Conservation (phyloP, 2,888 invertebrate genomes). For the Drosophila cognata region DNA sequence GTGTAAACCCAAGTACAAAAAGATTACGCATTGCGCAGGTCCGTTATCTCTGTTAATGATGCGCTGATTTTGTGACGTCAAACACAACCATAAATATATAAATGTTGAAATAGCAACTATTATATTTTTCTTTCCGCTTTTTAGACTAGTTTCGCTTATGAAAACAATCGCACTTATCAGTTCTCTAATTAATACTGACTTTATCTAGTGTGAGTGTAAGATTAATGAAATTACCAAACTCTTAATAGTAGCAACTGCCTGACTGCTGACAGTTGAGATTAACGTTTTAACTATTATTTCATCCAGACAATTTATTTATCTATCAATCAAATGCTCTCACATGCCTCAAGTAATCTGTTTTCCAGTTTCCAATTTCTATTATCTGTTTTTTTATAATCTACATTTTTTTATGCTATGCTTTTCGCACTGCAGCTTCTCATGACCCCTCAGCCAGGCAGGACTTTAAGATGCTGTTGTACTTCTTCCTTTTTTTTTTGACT, state of each 20-base stretch:
- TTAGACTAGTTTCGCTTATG: neutral
- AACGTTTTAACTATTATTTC: neutral
- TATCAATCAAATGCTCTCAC: neutral
- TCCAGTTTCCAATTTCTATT: conserved; percentile 49
- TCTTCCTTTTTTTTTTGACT: conserved; percentile 13
- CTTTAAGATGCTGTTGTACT: conserved; percentile 35
- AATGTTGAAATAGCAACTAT: neutral
- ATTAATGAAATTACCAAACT: neutral
- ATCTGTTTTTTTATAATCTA: conserved; percentile 25
- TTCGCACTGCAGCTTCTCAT: conserved; percentile 38
- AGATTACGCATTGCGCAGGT: conserved; percentile 2
- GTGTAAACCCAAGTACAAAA: neutral
- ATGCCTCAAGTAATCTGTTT: conserved; percentile 25
- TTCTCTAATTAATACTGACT: neutral
- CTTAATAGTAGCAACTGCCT: neutral
- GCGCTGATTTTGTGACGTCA: neutral
- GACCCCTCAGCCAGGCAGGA: conserved; percentile 43
- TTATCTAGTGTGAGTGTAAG: neutral
- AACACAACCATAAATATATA: neutral
- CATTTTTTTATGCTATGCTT: conserved; percentile 35
- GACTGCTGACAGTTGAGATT: neutral
- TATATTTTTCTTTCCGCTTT: neutral
- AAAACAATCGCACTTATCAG: neutral
- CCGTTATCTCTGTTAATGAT: neutral
- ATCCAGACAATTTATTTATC: neutral